phyloP scores from a whole-genome alignment of 2,888 invertebrate species.

The Choreutis nemorana region DNA sequence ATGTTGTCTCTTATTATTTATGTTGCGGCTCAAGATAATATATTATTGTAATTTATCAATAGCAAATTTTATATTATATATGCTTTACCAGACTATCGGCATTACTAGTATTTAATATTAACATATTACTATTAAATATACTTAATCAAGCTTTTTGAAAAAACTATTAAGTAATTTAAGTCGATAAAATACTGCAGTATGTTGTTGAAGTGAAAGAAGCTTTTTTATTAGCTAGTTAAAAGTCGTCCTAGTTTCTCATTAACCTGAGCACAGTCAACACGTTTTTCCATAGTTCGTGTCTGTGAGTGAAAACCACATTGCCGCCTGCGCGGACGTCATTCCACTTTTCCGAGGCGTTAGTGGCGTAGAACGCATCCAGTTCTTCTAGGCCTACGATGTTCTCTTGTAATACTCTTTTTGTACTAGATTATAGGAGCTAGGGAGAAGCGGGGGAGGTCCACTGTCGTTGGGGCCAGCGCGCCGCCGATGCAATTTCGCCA shows the following conservation, averaged over 20 bases:
- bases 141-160: too few species aligned
- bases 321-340: conserved; percentile 58
- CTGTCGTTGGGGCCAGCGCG: conserved; percentile 34
- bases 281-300: conserved; percentile 49
- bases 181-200: too few species aligned
- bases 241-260: conserved; percentile 19
- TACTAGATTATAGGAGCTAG: conserved; percentile 13
- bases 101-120: too few species aligned
- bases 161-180: too few species aligned
- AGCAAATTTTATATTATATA: too few species aligned
- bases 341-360: conserved; percentile 60
- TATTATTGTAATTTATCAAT: too few species aligned
- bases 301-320: conserved; percentile 58
- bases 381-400: conserved; percentile 25
- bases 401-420: conserved; percentile 17
- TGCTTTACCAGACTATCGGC: too few species aligned
- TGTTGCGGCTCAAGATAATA: too few species aligned
- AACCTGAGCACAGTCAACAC: conserved; percentile 20
- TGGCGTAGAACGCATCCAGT: conserved; percentile 39
- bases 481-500: conserved; percentile 50
- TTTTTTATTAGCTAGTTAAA: background rate
- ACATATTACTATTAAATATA: too few species aligned
- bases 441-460: conserved; percentile 26
- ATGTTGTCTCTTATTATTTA: too few species aligned
- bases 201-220: too few species aligned